Evolutionary conservation across 2,113 vertebrate species (phyloP).

Genomic region (Xiphophorus couchianus): DNA sequence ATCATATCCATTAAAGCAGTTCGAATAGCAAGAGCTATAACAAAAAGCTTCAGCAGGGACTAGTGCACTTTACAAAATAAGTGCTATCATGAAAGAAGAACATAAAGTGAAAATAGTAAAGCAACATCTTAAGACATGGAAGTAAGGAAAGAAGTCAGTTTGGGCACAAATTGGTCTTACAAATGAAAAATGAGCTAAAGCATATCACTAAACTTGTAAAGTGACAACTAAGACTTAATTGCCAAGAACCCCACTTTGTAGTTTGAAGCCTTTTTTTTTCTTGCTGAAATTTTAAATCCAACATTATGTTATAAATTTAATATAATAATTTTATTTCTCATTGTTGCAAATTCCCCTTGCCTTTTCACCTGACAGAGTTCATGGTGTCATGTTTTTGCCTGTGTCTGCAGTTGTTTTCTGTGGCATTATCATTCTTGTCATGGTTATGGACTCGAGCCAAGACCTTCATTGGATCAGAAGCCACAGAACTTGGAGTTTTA

Average conservation of each 20-base stretch:
- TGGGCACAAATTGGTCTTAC: background rate
- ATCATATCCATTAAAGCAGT: too few relatives aligned
- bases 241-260: background rate
- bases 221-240: background rate
- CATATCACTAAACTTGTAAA: background rate
- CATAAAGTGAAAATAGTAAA: background rate
- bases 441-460: constrained; percentile 52
- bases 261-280: background rate
- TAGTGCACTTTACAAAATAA: too few relatives aligned
- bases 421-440: constrained; percentile 63
- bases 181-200: background rate
- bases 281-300: background rate
- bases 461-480: constrained; percentile 66
- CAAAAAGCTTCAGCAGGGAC: too few relatives aligned
- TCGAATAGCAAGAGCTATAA: too few relatives aligned
- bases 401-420: constrained; percentile 31
- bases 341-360: constrained; percentile 28
- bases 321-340: constrained; percentile 15
- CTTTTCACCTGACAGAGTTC: background rate
- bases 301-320: constrained; percentile 1
- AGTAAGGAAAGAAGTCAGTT: too few relatives aligned
- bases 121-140: background rate
- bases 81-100: background rate
- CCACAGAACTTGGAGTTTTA: constrained; percentile 64
- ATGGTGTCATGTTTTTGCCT: constrained; percentile 31